Evolutionary conservation across 2,113 vertebrate genomes (phyloP).

Genomic region (Phodopus roborovskii): DNA sequence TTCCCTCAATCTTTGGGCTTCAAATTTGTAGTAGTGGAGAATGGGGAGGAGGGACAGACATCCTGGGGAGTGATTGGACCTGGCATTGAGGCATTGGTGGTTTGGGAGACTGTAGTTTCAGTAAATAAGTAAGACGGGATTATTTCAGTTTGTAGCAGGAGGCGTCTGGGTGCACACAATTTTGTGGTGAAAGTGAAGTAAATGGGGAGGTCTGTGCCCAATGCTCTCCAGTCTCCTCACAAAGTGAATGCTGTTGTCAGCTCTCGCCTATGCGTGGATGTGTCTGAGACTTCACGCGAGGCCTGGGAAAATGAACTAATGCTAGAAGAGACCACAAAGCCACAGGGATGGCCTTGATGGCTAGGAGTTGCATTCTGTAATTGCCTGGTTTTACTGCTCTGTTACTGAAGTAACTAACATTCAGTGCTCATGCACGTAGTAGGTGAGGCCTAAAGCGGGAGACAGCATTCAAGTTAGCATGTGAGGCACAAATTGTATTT

Average conservation of each 20-base stretch:
- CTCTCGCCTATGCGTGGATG: not conserved
- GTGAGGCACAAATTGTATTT: not conserved
- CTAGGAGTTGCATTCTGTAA: not conserved
- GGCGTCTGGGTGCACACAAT: not conserved
- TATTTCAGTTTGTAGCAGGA: not conserved
- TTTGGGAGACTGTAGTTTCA: conserved; percentile 40
- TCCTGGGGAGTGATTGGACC: not conserved
- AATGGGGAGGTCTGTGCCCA: not conserved
- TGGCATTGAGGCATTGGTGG: conserved; percentile 19
- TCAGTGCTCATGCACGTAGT: not conserved
- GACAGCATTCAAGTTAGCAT: conserved; percentile 19
- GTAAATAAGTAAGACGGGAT: not conserved
- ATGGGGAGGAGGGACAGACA: not conserved
- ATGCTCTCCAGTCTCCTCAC: not conserved
- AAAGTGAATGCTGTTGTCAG: not conserved
- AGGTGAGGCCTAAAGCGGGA: not conserved
- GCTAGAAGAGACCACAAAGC: not conserved
- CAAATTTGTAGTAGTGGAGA: not conserved
- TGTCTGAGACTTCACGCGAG: conserved; percentile 12
- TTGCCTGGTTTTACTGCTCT: conserved; percentile 15
- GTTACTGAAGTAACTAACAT: not conserved
- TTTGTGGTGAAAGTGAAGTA: conserved; percentile 31
- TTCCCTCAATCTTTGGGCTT: not conserved
- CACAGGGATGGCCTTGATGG: not conserved
- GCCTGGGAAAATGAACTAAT: not conserved